A percentile compares a stretch with the other conserved stretches of the same genome.
Evolutionary conservation across 2,797 vertebrate genomes (phyloP).

Genomic region (Anolis apletophallus): DNA sequence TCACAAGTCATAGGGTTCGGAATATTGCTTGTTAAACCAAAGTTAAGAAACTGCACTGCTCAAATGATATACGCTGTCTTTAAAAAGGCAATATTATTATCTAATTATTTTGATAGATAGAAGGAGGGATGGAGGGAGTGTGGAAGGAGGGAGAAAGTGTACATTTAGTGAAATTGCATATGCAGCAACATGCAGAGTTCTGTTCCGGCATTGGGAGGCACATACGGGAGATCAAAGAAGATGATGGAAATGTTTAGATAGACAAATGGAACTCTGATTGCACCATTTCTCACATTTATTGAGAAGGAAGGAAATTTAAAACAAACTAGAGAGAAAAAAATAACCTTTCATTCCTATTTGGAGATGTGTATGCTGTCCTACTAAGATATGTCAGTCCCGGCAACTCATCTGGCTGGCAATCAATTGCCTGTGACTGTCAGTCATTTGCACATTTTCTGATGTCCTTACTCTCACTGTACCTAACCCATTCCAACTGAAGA

Average conservation of each 20-base stretch:
- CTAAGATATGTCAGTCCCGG: not conserved
- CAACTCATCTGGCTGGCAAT: not conserved
- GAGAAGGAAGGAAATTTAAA: not conserved
- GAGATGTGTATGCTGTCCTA: not conserved
- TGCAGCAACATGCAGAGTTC: rapidly evolving
- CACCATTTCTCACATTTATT: not conserved
- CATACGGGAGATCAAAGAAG: not conserved
- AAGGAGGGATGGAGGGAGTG: constrained; percentile 3
- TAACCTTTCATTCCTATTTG: not conserved
- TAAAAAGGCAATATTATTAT: constrained; percentile 65
- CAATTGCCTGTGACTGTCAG: rapidly evolving
- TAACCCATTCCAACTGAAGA: not conserved
- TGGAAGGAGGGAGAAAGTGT: constrained; percentile 17
- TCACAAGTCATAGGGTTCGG: constrained; percentile 50
- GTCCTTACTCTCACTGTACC: not conserved
- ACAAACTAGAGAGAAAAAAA: not conserved
- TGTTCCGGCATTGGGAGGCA: not conserved
- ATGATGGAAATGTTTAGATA: not conserved
- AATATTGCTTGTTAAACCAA: constrained; percentile 68
- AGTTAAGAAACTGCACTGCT: constrained; percentile 66
- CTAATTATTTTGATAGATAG: constrained; percentile 62
- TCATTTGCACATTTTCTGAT: not conserved
- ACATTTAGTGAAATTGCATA: not conserved
- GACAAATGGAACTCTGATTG: not conserved
- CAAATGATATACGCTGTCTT: constrained; percentile 55